A percentile compares a stretch with the other conserved stretches of the same genome.
Evolutionary conservation across 1,140 invertebrate species (phyloP).

Genomic region (Eubasilissa regina): DNA sequence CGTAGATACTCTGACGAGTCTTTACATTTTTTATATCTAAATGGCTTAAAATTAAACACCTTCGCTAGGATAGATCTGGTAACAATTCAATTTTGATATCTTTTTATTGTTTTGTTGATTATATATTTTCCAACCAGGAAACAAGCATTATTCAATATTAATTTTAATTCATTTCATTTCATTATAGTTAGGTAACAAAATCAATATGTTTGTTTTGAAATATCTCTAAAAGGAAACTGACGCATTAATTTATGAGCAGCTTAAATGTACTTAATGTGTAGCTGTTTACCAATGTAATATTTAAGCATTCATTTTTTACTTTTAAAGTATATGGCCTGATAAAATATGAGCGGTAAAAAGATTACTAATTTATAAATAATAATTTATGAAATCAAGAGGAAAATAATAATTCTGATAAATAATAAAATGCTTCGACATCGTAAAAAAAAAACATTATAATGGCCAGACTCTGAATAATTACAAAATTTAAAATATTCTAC

Average conservation of each 20-base stretch:
- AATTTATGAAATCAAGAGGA: too few species aligned
- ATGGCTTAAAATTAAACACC: conserved; percentile 35
- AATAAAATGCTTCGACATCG: too few species aligned
- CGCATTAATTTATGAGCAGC: too few species aligned
- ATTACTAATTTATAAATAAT: too few species aligned
- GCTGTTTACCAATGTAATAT: too few species aligned
- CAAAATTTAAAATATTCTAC: conserved; percentile 7
- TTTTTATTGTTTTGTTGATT: neutral
- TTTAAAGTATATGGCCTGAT: too few species aligned
- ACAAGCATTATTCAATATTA: conserved; percentile 8
- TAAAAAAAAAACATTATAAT: neutral
- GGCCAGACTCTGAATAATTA: conserved; percentile 13
- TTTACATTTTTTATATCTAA: conserved; percentile 32
- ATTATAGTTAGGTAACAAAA: conserved; percentile 14
- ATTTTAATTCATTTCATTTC: conserved; percentile 3
- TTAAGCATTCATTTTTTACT: too few species aligned
- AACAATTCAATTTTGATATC: conserved; percentile 33
- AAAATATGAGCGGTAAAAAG: too few species aligned
- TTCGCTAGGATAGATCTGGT: conserved; percentile 31
- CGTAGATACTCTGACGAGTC: neutral
- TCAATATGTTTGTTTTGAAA: too few species aligned
- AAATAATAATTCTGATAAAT: too few species aligned
- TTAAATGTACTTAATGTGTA: too few species aligned
- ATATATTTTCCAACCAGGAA: conserved; percentile 10
- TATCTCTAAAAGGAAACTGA: too few species aligned